Percentiles rank a stretch among this genome's conserved stretches.
Evolutionary conservation across 2,888 invertebrate species (phyloP).

Genomic region (Hecatera dysodea): DNA sequence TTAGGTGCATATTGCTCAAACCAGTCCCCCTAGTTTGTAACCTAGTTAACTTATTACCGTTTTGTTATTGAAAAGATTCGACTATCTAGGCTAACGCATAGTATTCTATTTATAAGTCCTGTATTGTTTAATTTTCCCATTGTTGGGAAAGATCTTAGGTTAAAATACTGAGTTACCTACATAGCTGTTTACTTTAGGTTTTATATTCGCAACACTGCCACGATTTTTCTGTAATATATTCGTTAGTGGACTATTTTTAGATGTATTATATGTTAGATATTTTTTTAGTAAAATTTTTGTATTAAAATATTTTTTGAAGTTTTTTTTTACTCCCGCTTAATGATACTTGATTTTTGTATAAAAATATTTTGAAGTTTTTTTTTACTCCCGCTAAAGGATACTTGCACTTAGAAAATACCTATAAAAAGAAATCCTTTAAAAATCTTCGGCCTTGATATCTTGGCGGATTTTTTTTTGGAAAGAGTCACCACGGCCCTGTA

Average conservation of each 20-base stretch:
- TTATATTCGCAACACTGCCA: slow-evolving; percentile 79
- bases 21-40: slow-evolving; percentile 55
- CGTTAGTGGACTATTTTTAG: slow-evolving; percentile 76
- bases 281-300: slow-evolving; percentile 81
- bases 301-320: slow-evolving; percentile 67
- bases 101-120: slow-evolving; percentile 68
- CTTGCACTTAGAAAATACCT: no score
- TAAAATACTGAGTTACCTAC: slow-evolving; percentile 83
- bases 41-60: slow-evolving; percentile 75
- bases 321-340: slow-evolving; percentile 38
- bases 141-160: slow-evolving; percentile 65
- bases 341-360: no score
- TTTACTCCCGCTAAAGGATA: no score
- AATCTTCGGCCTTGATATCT: no score
- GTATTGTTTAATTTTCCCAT: slow-evolving; percentile 67
- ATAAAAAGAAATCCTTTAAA: no score
- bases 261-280: slow-evolving; percentile 77
- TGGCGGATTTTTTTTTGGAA: no score
- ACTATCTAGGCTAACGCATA: slow-evolving; percentile 67
- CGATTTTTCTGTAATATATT: slow-evolving; percentile 80
- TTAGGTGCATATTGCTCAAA: slow-evolving; percentile 41
- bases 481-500: no score
- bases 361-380: no score
- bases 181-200: slow-evolving; percentile 69
- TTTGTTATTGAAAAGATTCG: slow-evolving; percentile 71